Percentiles rank a stretch among this genome's conserved stretches.
Evolutionary conservation across 2,113 vertebrate genomes (phyloP).

Genomic region (Apodemus sylvaticus): DNA sequence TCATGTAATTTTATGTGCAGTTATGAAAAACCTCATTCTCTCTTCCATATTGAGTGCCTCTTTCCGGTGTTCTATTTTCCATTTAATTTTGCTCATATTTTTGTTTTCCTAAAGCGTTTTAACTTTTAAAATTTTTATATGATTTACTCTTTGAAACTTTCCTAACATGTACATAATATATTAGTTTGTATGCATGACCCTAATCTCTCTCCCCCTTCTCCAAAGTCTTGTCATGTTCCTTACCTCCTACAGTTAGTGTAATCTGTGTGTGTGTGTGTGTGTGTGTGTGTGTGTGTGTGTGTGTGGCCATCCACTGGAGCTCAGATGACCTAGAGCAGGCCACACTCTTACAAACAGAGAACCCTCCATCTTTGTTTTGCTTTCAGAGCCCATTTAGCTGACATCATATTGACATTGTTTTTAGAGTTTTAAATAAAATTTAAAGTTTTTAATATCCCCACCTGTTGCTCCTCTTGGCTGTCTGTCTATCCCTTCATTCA

Average conservation of each 20-base stretch:
- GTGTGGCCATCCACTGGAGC: neutral
- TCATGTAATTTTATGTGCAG: neutral
- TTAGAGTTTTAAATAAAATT: neutral
- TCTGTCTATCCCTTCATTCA: neutral
- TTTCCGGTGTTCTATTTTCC: neutral
- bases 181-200: neutral
- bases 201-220: neutral
- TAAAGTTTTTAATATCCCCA: no score
- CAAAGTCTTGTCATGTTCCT: neutral
- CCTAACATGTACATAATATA: neutral
- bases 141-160: neutral
- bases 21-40: conserved; percentile 13
- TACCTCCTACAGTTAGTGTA: neutral
- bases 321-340: neutral
- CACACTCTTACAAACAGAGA: no score
- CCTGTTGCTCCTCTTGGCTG: neutral
- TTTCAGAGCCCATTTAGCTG: neutral
- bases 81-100: conserved; percentile 34
- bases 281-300: no score
- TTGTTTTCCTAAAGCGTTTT: neutral
- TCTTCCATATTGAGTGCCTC: neutral
- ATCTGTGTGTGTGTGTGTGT: no score
- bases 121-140: neutral
- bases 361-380: neutral
- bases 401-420: neutral